Evolutionary conservation across 64 coral and sea anemone species (phyloP).

Genomic region (Stylophora pistillata): DNA sequence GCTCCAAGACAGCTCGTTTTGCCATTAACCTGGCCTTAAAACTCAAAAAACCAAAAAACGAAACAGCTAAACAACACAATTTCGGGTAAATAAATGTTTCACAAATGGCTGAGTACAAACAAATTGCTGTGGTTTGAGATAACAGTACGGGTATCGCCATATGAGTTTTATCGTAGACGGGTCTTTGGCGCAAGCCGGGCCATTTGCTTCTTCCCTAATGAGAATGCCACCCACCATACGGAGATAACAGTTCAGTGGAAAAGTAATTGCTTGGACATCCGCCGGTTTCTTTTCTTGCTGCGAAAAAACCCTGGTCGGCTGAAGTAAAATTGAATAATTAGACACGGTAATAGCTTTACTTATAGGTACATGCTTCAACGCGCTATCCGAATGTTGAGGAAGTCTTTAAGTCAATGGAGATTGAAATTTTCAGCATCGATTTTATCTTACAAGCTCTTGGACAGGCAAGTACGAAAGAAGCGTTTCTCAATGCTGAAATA

Average conservation of each 20-base stretch:
- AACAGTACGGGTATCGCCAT: neutral
- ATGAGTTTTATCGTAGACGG: constrained; percentile 36
- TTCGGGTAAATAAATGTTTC: neutral
- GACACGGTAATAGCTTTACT: constrained; percentile 13
- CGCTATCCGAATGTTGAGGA: neutral
- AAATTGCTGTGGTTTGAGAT: neutral
- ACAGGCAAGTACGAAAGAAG: constrained; percentile 2
- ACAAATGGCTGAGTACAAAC: neutral
- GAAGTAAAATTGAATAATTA: constrained; percentile 23
- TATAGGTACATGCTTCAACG: neutral
- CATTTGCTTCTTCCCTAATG: constrained; percentile 35
- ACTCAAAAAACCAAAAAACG: neutral
- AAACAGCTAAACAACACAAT: neutral
- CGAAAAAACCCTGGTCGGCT: neutral
- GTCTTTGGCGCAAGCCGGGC: constrained; percentile 25
- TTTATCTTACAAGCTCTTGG: constrained; percentile 9
- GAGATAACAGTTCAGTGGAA: constrained; percentile 33
- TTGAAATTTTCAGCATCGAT: neutral
- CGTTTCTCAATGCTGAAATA: neutral
- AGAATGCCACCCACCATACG: constrained; percentile 45
- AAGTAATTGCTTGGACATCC: constrained; percentile 51
- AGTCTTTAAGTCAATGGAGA: constrained; percentile 22
- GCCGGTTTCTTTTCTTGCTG: constrained; percentile 25
- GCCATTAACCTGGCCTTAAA: constrained; percentile 1
- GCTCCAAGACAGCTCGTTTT: constrained; percentile 14